phyloP scores from a whole-genome alignment of 1,140 invertebrate genomes.

The Harlomillsia oculata region DNA sequence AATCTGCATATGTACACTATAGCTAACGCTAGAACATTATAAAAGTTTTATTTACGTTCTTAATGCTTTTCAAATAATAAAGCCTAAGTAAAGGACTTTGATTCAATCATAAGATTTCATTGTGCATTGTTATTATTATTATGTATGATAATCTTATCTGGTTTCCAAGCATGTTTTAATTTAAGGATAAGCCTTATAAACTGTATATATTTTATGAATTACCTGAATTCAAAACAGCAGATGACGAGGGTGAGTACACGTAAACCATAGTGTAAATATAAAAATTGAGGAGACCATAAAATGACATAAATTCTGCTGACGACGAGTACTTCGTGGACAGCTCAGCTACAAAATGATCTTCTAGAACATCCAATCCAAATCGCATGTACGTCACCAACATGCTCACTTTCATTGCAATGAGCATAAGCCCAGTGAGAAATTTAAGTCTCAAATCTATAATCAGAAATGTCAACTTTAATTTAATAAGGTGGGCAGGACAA shows the following conservation, averaged over 20 bases:
- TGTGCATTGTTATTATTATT: no score
- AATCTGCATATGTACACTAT: no score
- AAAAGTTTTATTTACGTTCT: no score
- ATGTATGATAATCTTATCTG: no score
- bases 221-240: conserved; percentile 60
- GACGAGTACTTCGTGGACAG: conserved; percentile 76
- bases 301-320: conserved; percentile 86
- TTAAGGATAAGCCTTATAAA: no score
- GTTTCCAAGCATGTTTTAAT: no score
- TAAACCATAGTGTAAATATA: conserved; percentile 89
- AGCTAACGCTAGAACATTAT: no score
- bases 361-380: conserved; percentile 76
- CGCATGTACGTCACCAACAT: conserved; percentile 65
- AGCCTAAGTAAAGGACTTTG: no score
- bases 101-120: no score
- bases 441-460: conserved; percentile 77
- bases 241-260: conserved; percentile 78
- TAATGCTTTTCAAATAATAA: no score
- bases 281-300: conserved; percentile 91
- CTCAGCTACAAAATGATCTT: conserved; percentile 87
- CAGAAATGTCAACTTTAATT: conserved; percentile 13
- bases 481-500: no score
- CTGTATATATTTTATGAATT: no score
- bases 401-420: conserved; percentile 69
- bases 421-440: conserved; percentile 76